A percentile compares a stretch with the other conserved stretches of the same genome.
These are phyloP conservation scores for Rhinopomastus cyanomelas DNA, from an alignment of 2,113 vertebrate species.

Conservation along the genomic window DNA sequence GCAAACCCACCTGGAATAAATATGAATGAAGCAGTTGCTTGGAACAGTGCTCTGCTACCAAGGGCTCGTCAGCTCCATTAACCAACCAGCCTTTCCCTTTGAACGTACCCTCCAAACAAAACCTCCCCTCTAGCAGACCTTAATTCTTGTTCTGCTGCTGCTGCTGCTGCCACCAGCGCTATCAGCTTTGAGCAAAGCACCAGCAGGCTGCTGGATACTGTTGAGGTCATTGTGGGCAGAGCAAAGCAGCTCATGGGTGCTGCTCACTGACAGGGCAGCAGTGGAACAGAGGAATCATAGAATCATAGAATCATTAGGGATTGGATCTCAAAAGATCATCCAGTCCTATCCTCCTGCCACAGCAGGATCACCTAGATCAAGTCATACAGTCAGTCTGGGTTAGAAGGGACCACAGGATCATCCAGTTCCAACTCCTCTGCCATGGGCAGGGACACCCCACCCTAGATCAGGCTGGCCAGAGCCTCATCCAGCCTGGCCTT, in stretches of 20 bases:
- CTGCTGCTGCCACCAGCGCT: neutral
- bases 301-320: too few relatives aligned
- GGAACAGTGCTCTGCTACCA: neutral
- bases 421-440: too few relatives aligned
- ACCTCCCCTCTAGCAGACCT: neutral
- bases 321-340: too few relatives aligned
- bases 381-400: too few relatives aligned
- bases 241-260: constrained; percentile 21
- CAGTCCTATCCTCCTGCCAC: too few relatives aligned
- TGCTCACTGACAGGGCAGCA: neutral
- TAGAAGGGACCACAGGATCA: too few relatives aligned
- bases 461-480: too few relatives aligned
- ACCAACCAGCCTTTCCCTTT: constrained; percentile 27
- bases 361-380: too few relatives aligned
- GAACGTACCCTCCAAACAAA: neutral
- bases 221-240: neutral
- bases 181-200: neutral
- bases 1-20: constrained; percentile 20
- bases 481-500: too few relatives aligned
- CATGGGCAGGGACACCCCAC: too few relatives aligned
- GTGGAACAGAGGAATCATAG: neutral
- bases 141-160: constrained; percentile 40
- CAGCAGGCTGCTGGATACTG: constrained; percentile 32
- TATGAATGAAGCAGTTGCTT: neutral
- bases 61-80: neutral